Base-by-base conservation (phyloP, 2,797 vertebrate genomes). In the Brachymystax lenok region DNA sequence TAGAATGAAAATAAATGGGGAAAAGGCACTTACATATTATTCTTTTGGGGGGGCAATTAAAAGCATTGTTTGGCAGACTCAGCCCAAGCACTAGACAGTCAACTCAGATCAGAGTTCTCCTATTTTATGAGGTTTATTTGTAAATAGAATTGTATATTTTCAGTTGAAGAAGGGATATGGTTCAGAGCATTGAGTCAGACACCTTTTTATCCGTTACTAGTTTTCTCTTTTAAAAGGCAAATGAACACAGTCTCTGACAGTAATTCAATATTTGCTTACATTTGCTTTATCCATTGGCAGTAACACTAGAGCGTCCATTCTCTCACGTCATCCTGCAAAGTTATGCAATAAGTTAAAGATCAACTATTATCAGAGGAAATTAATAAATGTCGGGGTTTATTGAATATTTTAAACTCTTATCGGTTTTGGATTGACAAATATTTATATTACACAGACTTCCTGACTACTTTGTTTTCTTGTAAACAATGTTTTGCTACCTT, bases 291-390 rank as follows among this genome's bases (percentile, higher is more conserved):
- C 27, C 14, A 33, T 68, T 68, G 28, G 59, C n/a, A 13, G 12
- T 33, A 5, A 68, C 66, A 68, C 30, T 16, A 35, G 66, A 19
- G 16, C 28, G 24, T 33, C 12, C 1, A 30, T 30, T 13, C 27
- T 16, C 16, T 24, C 21, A 24, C 59, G 12, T 4, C 21, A 63
- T 12, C n/a, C 21, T 63, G 59, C 59, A 24, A 7, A 17, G 66
- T 68, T 68, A 68, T 68, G 30, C 66, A 68, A 69, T 69, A 69
- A 69, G 21, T 19, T 69, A 4, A 33, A 69, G 68, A n/a, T 21
- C 5, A 40, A 40, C 67, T 19, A 35, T 7, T 21, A 19, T 46
- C 30, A 46, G 35, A 69, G 68, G 68, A 69, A 21, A 69, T 46
- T 0, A 69, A 19, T 16, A 4, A 12, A n/a, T 14, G 33, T 69